Percentiles rank a stretch among this genome's conserved stretches.
phyloP scores from a whole-genome alignment of 2,888 invertebrate species.

The Dasysyrphus tricinctus region DNA sequence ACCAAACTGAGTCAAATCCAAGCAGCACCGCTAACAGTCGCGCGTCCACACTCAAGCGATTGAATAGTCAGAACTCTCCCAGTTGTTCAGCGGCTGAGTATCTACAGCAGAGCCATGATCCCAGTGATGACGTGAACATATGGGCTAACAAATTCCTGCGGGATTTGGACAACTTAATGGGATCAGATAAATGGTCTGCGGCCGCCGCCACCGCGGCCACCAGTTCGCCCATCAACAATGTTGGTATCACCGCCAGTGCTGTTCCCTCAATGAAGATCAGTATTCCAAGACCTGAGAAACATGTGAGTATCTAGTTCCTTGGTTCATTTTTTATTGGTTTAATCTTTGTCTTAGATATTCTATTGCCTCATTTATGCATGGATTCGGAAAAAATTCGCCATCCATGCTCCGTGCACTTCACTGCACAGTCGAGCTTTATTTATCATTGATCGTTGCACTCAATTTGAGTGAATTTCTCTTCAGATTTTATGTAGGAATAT shows the following conservation, averaged over 20 bases:
- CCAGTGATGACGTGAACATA: slow-evolving; percentile 82
- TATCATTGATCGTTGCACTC: slow-evolving; percentile 11
- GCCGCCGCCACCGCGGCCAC: slow-evolving; percentile 49
- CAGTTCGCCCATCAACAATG: slow-evolving; percentile 50
- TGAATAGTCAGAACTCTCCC: slow-evolving; percentile 74
- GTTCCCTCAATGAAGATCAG: slow-evolving; percentile 78
- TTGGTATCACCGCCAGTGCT: slow-evolving; percentile 53
- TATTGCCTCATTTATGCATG: slow-evolving; percentile 34
- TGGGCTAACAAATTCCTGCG: slow-evolving; percentile 83
- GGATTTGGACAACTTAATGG: slow-evolving; percentile 83
- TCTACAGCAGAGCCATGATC: slow-evolving; percentile 66
- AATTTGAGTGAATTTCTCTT: slow-evolving; percentile 22
- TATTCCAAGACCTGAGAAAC: slow-evolving; percentile 83
- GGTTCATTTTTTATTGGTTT: slow-evolving; percentile 36
- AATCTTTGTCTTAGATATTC: slow-evolving; percentile 52
- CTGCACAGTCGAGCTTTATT: slow-evolving; percentile 64
- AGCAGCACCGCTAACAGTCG: slow-evolving; percentile 58
- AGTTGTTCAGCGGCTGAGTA: slow-evolving; percentile 28
- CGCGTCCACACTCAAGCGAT: slow-evolving; percentile 69
- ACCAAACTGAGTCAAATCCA: slow-evolving; percentile 64
- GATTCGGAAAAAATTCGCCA: slow-evolving; percentile 27
- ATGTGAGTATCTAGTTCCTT: slow-evolving; percentile 80
- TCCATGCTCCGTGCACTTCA: slow-evolving; percentile 34
- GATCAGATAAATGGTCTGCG: slow-evolving; percentile 80
- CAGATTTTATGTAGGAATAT: neutral